Conservation (phyloP, 2,888 invertebrate genomes). For the Dioctria linearis region DNA sequence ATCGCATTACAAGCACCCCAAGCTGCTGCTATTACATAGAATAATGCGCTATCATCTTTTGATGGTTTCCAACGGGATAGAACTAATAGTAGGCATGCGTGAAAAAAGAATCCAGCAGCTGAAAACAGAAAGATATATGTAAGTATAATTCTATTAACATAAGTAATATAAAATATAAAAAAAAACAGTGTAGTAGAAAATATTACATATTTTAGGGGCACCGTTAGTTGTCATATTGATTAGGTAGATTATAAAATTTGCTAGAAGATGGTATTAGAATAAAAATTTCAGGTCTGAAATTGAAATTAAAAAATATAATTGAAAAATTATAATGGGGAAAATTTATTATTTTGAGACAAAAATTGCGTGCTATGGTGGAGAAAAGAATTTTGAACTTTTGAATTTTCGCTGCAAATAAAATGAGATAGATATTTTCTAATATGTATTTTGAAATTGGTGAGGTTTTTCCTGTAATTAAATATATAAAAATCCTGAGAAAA, state of each 20-base stretch:
- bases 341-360: neutral
- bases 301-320: slow-evolving; percentile 4
- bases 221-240: too few species aligned
- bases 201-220: too few species aligned
- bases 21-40: slow-evolving; percentile 87
- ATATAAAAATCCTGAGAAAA: too few species aligned
- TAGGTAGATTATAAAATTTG: too few species aligned
- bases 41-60: slow-evolving; percentile 84
- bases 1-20: slow-evolving; percentile 91
- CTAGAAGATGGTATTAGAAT: too few species aligned
- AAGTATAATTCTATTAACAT: too few species aligned
- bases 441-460: neutral
- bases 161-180: too few species aligned
- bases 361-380: neutral
- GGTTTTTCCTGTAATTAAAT: neutral
- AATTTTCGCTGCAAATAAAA: neutral
- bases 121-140: slow-evolving; percentile 30
- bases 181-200: too few species aligned
- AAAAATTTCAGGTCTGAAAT: neutral
- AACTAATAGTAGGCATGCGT: slow-evolving; percentile 83
- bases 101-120: slow-evolving; percentile 87
- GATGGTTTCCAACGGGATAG: slow-evolving; percentile 86
- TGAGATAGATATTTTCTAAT: neutral
- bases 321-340: neutral
- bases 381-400: neutral